Conservation (phyloP, 2,888 invertebrate species). For the Drosophila merina region DNA sequence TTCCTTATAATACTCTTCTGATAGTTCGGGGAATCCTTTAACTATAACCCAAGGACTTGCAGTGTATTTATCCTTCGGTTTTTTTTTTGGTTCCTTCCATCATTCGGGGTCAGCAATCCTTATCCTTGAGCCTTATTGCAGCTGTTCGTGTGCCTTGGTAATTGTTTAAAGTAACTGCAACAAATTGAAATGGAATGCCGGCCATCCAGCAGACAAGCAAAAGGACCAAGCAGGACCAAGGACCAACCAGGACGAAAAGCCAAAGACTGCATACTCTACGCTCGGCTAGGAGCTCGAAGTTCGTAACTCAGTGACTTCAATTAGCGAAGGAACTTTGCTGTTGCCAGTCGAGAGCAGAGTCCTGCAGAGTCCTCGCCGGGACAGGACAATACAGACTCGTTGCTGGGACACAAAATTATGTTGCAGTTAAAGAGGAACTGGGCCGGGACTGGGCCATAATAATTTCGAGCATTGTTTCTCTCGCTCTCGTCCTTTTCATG, state of each 20-base stretch:
- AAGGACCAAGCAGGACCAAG: background rate
- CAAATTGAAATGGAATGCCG: conserved; percentile 48
- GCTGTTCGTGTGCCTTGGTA: conserved; percentile 58
- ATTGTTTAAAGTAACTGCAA: conserved; percentile 69
- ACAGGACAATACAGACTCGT: background rate
- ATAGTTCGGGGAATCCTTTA: too few species aligned
- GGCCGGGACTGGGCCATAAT: conserved; percentile 19
- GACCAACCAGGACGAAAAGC: conserved; percentile 4
- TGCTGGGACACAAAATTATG: conserved; percentile 22
- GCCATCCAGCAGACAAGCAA: conserved; percentile 9
- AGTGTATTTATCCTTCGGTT: too few species aligned
- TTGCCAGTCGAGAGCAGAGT: too few species aligned
- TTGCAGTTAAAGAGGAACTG: conserved; percentile 23
- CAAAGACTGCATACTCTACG: conserved; percentile 16
- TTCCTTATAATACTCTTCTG: too few species aligned
- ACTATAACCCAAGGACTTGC: too few species aligned
- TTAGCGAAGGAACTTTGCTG: conserved; percentile 15
- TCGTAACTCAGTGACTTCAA: conserved; percentile 11
- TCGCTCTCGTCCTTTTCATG: conserved; percentile 14
- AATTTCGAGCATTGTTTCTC: conserved; percentile 40
- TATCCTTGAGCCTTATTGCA: conserved; percentile 30
- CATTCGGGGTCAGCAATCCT: conserved; percentile 2
- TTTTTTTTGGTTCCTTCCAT: too few species aligned
- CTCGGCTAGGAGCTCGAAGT: background rate
- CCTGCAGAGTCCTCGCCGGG: background rate